Evolutionary conservation across 1,140 invertebrate species (phyloP).

Genomic region (Polypedilum vanderplanki): DNA sequence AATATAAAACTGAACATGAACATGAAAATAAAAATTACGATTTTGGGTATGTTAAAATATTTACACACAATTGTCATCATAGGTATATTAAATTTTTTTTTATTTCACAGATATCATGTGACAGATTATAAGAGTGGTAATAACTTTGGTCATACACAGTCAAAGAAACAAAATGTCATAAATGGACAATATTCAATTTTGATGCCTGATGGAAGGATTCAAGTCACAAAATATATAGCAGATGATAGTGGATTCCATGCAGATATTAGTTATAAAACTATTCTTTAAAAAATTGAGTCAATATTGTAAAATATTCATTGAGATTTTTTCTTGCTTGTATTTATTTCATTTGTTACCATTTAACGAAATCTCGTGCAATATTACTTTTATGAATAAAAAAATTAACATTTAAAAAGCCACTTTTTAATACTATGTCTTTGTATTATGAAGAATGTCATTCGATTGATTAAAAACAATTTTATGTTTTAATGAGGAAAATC

Average conservation of each 20-base stretch:
- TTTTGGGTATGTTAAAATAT: not conserved
- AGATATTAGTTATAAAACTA: conserved; percentile 57
- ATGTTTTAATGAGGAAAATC: too few relatives aligned
- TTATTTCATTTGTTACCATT: too few relatives aligned
- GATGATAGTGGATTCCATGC: conserved; percentile 69
- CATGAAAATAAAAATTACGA: not conserved
- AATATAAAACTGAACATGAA: not conserved
- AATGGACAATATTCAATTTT: conserved; percentile 68
- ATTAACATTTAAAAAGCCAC: too few relatives aligned
- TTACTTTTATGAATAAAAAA: too few relatives aligned
- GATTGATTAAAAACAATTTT: too few relatives aligned
- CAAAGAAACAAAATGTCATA: conserved; percentile 53
- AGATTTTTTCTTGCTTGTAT: too few relatives aligned
- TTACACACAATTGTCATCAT: not conserved
- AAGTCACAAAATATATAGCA: conserved; percentile 69
- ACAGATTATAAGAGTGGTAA: conserved; percentile 59
- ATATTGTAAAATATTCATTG: not conserved
- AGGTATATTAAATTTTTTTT: not conserved
- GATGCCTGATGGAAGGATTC: conserved; percentile 67
- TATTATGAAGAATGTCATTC: too few relatives aligned
- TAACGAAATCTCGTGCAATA: too few relatives aligned
- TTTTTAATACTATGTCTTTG: too few relatives aligned
- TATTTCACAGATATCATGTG: conserved; percentile 52
- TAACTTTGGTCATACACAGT: conserved; percentile 66
- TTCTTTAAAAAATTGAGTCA: not conserved